A percentile compares a stretch with the other conserved stretches of the same genome.
phyloP scores from a whole-genome alignment of 1,140 invertebrate genomes.

The Bombus pascuorum region DNA sequence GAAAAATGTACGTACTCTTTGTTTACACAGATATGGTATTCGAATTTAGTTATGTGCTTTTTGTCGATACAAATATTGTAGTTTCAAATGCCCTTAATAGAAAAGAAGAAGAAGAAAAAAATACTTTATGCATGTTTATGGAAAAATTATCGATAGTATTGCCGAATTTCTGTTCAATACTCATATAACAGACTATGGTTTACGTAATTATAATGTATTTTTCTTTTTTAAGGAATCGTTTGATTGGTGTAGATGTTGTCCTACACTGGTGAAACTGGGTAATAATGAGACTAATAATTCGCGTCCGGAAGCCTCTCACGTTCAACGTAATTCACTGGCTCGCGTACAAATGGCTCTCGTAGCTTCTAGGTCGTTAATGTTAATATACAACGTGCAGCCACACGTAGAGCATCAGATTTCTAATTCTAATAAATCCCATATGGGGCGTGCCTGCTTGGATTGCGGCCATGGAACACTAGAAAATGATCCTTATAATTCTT shows the following conservation, averaged over 20 bases:
- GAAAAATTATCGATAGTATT: too few relatives aligned
- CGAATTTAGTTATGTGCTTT: too few relatives aligned
- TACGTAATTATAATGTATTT: neutral
- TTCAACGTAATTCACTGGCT: slow-evolving; percentile 73
- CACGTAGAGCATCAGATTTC: slow-evolving; percentile 72
- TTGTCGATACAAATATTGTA: too few relatives aligned
- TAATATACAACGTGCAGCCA: slow-evolving; percentile 71
- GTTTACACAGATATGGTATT: too few relatives aligned
- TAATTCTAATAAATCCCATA: slow-evolving; percentile 77
- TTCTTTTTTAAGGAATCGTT: slow-evolving; percentile 5
- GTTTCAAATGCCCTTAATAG: too few relatives aligned
- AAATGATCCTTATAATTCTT: slow-evolving; percentile 65
- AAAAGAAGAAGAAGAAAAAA: too few relatives aligned
- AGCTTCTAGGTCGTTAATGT: slow-evolving; percentile 70
- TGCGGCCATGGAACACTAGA: slow-evolving; percentile 46
- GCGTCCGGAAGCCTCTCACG: slow-evolving; percentile 72
- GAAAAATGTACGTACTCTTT: too few relatives aligned
- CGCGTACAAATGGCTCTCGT: slow-evolving; percentile 72
- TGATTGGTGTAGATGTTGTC: slow-evolving; percentile 37
- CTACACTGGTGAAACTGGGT: slow-evolving; percentile 42
- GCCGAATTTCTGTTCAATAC: too few relatives aligned
- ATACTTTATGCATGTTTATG: too few relatives aligned
- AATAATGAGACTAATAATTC: slow-evolving; percentile 76
- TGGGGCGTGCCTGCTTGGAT: slow-evolving; percentile 66
- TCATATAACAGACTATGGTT: neutral